phyloP scores from a whole-genome alignment of 2,888 invertebrate genomes.

The Icerya purchasi region DNA sequence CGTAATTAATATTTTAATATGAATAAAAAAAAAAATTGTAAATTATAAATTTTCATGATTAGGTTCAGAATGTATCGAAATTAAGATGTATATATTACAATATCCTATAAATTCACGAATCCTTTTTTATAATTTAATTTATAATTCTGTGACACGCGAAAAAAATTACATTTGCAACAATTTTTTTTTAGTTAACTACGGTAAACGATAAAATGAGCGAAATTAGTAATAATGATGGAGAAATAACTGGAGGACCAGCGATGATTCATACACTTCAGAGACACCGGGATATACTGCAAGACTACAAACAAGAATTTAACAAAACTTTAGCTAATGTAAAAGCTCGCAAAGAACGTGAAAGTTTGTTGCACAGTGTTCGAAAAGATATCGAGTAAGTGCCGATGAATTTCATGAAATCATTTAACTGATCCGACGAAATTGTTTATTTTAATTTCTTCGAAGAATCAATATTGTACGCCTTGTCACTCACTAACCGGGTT shows the following conservation, averaged over 20 bases:
- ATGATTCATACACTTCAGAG: slow-evolving; percentile 82
- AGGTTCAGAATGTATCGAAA: too few relatives aligned
- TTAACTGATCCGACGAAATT: too few relatives aligned
- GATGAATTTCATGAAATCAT: background rate
- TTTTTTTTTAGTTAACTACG: slow-evolving; percentile 33
- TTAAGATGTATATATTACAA: too few relatives aligned
- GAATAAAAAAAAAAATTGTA: too few relatives aligned
- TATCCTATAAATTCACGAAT: too few relatives aligned
- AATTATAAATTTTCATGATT: too few relatives aligned
- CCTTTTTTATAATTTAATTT: too few relatives aligned
- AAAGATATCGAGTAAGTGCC: slow-evolving; percentile 34
- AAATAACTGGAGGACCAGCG: slow-evolving; percentile 57
- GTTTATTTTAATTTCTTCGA: too few relatives aligned
- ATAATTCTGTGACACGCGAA: too few relatives aligned
- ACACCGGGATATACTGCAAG: slow-evolving; percentile 84
- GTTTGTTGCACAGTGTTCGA: slow-evolving; percentile 43
- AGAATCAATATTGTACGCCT: too few relatives aligned
- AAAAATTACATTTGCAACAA: background rate
- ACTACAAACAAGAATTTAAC: slow-evolving; percentile 78
- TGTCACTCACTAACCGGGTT: too few relatives aligned
- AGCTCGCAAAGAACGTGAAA: slow-evolving; percentile 65
- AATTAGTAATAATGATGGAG: slow-evolving; percentile 37
- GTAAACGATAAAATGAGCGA: slow-evolving; percentile 72
- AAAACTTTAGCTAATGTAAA: slow-evolving; percentile 64
- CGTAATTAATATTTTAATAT: too few relatives aligned